These are phyloP conservation scores for Magallana angulata DNA, from an alignment of 1,140 invertebrate species.

Conservation along the genomic window DNA sequence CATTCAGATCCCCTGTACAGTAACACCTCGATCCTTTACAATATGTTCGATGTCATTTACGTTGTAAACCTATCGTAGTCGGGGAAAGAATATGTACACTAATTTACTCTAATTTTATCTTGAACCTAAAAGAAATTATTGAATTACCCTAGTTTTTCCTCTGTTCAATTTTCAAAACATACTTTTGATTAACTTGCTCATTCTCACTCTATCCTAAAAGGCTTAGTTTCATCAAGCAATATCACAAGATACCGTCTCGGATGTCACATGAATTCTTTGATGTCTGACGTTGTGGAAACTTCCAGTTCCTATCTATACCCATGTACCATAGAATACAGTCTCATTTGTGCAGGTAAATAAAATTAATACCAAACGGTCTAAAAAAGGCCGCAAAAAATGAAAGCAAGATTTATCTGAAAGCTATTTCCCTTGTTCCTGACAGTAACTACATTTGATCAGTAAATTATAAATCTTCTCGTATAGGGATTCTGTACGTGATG, in stretches of 20 bases:
- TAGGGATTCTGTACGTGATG: slow-evolving; percentile 70
- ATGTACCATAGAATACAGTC: slow-evolving; percentile 97
- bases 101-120: too few species aligned
- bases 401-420: too few species aligned
- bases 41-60: too few species aligned
- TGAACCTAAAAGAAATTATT: too few species aligned
- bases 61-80: too few species aligned
- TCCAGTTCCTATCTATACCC: slow-evolving; percentile 92
- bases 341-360: slow-evolving; percentile 87
- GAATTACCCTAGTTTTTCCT: neutral
- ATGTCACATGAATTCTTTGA: slow-evolving; percentile 47
- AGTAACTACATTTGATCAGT: too few species aligned
- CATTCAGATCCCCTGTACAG: neutral
- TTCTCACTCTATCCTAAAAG: neutral
- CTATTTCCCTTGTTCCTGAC: too few species aligned
- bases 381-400: neutral
- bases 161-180: neutral
- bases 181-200: neutral
- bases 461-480: neutral
- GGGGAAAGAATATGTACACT: too few species aligned
- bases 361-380: neutral
- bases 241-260: neutral
- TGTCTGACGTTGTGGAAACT: slow-evolving; percentile 59
- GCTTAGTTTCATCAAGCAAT: neutral
- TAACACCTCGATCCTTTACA: neutral